Evolutionary conservation across 2,888 invertebrate species (phyloP).

Genomic region (Polydrusus cervinus): DNA sequence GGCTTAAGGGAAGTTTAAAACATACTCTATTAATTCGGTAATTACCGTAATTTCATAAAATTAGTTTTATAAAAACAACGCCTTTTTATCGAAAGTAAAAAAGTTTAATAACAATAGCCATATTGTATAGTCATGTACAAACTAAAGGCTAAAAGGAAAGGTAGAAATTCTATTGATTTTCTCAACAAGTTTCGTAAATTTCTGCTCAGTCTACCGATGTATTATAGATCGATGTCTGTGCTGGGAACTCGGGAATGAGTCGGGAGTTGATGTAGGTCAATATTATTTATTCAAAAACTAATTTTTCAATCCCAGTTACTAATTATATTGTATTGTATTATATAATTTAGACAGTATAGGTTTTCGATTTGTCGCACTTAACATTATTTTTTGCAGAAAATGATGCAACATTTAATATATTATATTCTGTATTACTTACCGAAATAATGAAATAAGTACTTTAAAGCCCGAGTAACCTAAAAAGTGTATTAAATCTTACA

Average conservation of each 20-base stretch:
- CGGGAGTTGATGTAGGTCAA: constrained; percentile 48
- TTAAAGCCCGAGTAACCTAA: not conserved
- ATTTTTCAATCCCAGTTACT: not conserved
- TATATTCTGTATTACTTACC: not conserved
- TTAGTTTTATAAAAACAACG: not conserved
- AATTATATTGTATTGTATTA: not conserved
- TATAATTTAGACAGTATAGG: not conserved
- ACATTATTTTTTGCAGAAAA: not conserved
- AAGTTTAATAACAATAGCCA: not conserved
- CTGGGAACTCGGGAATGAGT: constrained; percentile 19
- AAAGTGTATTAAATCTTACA: not conserved
- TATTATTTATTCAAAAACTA: constrained; percentile 17
- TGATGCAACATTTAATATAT: not conserved
- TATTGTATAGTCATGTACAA: constrained; percentile 6
- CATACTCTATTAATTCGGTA: not conserved
- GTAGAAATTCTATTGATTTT: constrained; percentile 23
- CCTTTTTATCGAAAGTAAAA: not conserved
- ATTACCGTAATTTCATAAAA: too few species aligned
- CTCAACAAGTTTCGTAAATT: not conserved
- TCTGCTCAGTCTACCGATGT: constrained; percentile 15
- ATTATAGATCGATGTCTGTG: constrained; percentile 32
- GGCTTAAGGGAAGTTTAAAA: too few species aligned
- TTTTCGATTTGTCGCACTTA: not conserved
- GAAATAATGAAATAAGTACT: not conserved
- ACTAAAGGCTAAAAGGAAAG: not conserved